These are phyloP conservation scores for Popillia japonica DNA, from an alignment of 1,140 invertebrate species.

Conservation along the genomic window DNA sequence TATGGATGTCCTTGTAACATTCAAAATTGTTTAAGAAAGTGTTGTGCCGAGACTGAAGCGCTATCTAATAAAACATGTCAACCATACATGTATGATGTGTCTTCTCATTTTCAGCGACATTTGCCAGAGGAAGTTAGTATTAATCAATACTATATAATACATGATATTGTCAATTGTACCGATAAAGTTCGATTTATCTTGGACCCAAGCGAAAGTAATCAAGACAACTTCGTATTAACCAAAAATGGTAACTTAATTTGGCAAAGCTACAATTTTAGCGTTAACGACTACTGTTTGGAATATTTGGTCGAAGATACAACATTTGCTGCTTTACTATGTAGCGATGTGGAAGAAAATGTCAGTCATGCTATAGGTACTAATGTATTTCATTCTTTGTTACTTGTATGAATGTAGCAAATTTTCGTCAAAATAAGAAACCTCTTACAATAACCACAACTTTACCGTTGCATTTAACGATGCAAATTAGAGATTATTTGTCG, in stretches of 20 bases:
- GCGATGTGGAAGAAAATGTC: not conserved
- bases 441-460: no score
- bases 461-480: no score
- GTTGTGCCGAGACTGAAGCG: slow-evolving; percentile 26
- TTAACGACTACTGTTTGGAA: slow-evolving; percentile 16
- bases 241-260: slow-evolving; percentile 5
- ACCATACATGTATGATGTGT: not conserved
- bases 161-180: not conserved
- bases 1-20: slow-evolving; percentile 12
- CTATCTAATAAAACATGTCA: not conserved
- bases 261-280: not conserved
- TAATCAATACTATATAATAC: not conserved
- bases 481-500: no score
- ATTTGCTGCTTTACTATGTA: slow-evolving; percentile 11
- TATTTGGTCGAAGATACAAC: not conserved
- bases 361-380: not conserved
- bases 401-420: no score
- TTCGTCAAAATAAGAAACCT: no score
- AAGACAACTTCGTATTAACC: not conserved
- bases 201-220: no score
- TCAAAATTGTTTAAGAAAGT: not conserved
- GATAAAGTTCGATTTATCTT: not conserved
- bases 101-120: not conserved
- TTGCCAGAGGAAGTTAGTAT: not conserved
- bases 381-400: no score